Conservation (phyloP, 2,888 invertebrate genomes). For the Synergus gifuensis region DNA sequence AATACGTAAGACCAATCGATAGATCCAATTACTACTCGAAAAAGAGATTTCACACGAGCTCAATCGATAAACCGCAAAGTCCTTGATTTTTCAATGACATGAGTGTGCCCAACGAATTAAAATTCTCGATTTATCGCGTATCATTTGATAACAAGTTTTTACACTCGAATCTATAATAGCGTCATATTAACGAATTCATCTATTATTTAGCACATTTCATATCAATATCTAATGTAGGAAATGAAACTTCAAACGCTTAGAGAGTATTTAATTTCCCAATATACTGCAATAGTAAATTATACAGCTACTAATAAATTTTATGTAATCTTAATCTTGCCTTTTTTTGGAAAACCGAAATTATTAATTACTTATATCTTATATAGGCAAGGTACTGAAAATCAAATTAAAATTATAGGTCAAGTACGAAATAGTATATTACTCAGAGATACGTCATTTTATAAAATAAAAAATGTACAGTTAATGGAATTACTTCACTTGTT, state of each 20-base stretch:
- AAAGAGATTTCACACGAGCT: conserved; percentile 21
- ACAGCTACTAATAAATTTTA: no score
- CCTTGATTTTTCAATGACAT: conserved; percentile 36
- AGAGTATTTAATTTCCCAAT: not conserved
- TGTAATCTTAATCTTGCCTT: no score
- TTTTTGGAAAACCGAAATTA: no score
- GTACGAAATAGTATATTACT: not conserved
- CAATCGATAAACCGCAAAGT: conserved; percentile 23
- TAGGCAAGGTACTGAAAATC: not conserved
- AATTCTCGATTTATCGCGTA: conserved; percentile 22
- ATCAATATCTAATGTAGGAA: not conserved
- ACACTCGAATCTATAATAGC: not conserved
- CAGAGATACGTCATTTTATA: not conserved
- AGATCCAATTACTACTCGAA: conserved; percentile 15
- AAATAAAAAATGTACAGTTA: not conserved
- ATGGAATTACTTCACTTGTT: conserved; percentile 7
- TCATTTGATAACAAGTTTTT: conserved; percentile 11
- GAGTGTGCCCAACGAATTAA: conserved; percentile 12
- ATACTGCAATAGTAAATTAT: not conserved
- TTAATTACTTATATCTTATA: no score
- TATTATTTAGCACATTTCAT: conserved; percentile 13
- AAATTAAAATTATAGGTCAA: not conserved
- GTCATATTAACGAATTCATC: conserved; percentile 22
- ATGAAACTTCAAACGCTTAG: not conserved
- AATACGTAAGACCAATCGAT: conserved; percentile 11